Evolutionary conservation across 2,888 invertebrate genomes (phyloP).

Genomic region (Amaurobius ferox): DNA sequence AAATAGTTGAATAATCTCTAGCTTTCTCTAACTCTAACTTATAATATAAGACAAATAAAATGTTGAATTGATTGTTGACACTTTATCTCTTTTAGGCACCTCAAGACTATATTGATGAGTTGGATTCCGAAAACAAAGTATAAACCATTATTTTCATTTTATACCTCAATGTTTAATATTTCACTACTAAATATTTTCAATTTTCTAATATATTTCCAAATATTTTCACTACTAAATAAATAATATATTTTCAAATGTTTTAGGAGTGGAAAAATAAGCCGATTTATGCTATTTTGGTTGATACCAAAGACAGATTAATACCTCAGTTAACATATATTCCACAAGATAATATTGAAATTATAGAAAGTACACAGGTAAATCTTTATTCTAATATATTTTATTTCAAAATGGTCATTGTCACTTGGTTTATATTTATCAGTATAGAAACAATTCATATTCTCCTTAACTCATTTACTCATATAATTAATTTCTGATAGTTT

Average conservation of each 20-base stretch:
- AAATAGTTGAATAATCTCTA: no score
- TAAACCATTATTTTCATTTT: not conserved
- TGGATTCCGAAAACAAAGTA: slow-evolving; percentile 76
- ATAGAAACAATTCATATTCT: no score
- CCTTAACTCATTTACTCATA: no score
- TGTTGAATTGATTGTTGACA: no score
- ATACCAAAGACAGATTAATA: slow-evolving; percentile 78
- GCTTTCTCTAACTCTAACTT: no score
- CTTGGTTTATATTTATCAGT: no score
- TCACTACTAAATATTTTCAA: not conserved
- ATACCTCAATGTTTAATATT: not conserved
- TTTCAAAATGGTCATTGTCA: no score
- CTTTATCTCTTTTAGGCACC: slow-evolving; percentile 78
- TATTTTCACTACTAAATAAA: not conserved
- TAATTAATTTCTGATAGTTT: no score
- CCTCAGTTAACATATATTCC: slow-evolving; percentile 80
- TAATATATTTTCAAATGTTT: slow-evolving; percentile 7
- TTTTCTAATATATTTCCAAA: no score
- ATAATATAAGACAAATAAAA: no score
- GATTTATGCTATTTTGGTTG: slow-evolving; percentile 80
- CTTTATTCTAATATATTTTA: no score
- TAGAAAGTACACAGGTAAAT: slow-evolving; percentile 64
- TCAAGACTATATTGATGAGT: slow-evolving; percentile 78
- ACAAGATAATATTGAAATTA: slow-evolving; percentile 76
- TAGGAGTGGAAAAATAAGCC: slow-evolving; percentile 79